A percentile compares a stretch with the other conserved stretches of the same genome.
Evolutionary conservation across 2,888 invertebrate species (phyloP).

Genomic region (Notocelia uddmanniana): DNA sequence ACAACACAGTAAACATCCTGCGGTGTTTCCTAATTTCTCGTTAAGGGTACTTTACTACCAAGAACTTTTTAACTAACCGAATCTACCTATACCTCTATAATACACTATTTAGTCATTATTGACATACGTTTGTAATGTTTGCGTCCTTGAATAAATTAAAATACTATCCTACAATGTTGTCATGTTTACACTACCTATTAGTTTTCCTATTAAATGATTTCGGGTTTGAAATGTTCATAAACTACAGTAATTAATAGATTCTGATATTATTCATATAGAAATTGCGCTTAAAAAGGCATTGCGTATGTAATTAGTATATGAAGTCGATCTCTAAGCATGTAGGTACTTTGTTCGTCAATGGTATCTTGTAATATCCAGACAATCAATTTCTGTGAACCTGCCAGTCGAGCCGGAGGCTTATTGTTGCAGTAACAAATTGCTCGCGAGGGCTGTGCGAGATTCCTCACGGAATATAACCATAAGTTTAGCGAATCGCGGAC

Average conservation of each 20-base stretch:
- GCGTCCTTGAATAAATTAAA: not conserved
- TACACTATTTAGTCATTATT: too few relatives aligned
- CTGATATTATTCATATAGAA: not conserved
- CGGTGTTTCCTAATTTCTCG: constrained; percentile 18
- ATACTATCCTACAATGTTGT: too few relatives aligned
- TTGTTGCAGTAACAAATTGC: constrained; percentile 59
- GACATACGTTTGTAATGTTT: too few relatives aligned
- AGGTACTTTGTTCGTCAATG: constrained; percentile 19
- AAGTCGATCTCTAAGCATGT: not conserved
- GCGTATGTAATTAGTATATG: not conserved
- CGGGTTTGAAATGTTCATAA: too few relatives aligned
- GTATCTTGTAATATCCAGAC: constrained; percentile 30
- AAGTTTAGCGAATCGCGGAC: constrained; percentile 67
- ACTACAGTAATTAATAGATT: not conserved
- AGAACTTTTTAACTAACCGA: too few relatives aligned
- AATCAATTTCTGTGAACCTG: constrained; percentile 41
- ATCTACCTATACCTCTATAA: too few relatives aligned
- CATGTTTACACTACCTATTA: too few relatives aligned
- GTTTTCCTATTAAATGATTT: too few relatives aligned
- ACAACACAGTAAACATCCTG: constrained; percentile 60
- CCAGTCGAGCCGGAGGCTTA: constrained; percentile 48
- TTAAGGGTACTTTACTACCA: not conserved
- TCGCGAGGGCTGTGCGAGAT: constrained; percentile 56
- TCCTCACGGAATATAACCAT: constrained; percentile 66
- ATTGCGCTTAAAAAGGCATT: constrained; percentile 4